Base-by-base conservation (phyloP, 2,888 invertebrate genomes). In the Netelia inedita region DNA sequence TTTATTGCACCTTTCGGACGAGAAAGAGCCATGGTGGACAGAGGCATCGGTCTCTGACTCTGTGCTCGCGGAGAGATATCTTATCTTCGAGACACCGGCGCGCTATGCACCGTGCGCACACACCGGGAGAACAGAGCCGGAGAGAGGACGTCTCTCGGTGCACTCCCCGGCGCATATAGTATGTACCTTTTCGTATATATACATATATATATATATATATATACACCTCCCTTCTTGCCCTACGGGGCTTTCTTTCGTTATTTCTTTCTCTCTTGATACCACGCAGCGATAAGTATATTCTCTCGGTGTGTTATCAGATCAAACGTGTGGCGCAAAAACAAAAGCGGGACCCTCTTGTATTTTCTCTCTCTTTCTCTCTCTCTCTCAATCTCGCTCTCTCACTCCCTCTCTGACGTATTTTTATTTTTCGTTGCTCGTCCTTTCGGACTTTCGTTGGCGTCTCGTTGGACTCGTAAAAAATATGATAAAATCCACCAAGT, bases 1-100 rank as follows among this genome's bases (percentile, higher is more conserved):
- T 93, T 93, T 93, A 93, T 93, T 91, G 89, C 90, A 89, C 88
- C 90, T 91, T 90, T 92, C 88, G 89, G 89, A 89, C 87, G 89
- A 85, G 83, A 82, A 71, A 57, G 88, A 88, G 87, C 86, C 88
- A 86, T 87, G 89, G 92, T 91, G 91, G 91, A 91, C 91, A 91
- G 90, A 90, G 92, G 91, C 90, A 92, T 91, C 90, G 91, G 91
- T 91, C 91, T 88, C 86, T 91, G 86, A 81, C 83, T 82, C 79
- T 79, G 57, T 53, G 79, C 66, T 69, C 83, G 80, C 82, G 21
- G 88, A 89, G 85, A 92, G 92, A 93, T 93, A 93, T 90, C 92
- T 92, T 93, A 92, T 93, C 93, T 91, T 66, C 79, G 89, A 90
- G 90, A 91, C 91, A 91, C 88, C 88, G 87, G 89, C 86, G 88